phyloP scores from a whole-genome alignment of 2,113 vertebrate species.

The Carettochelys insculpta region DNA sequence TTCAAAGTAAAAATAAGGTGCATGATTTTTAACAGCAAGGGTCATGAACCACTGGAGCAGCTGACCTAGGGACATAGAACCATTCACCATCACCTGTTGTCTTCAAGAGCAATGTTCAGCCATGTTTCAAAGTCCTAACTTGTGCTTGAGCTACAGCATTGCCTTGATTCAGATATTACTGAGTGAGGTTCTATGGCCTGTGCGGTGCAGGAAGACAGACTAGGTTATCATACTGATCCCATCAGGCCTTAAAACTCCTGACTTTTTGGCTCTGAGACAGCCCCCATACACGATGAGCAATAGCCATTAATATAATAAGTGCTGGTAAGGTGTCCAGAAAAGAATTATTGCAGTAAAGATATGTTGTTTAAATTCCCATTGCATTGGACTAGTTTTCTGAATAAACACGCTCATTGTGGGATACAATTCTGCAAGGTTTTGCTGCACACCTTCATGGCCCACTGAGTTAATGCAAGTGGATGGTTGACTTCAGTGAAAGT shows the following conservation, averaged over 20 bases:
- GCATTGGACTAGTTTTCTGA: neutral
- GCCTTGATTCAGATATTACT: neutral
- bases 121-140: too few relatives aligned
- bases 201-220: neutral
- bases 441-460: neutral
- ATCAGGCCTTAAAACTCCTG: neutral
- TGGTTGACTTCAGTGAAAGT: neutral
- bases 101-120: neutral
- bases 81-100: neutral
- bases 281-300: neutral
- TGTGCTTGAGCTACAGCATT: neutral
- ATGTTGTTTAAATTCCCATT: neutral
- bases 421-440: neutral
- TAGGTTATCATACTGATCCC: neutral
- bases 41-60: neutral
- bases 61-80: neutral
- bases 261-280: neutral
- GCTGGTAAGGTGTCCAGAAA: neutral
- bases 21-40: neutral
- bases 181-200: neutral
- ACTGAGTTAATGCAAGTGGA: neutral
- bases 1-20: neutral
- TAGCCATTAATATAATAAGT: neutral
- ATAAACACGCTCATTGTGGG: neutral
- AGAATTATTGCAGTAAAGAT: neutral